Percentiles rank a stretch among this genome's conserved stretches.
These are phyloP conservation scores for Crocuta crocuta DNA, from an alignment of 2,113 vertebrate genomes.

Conservation along the genomic window DNA sequence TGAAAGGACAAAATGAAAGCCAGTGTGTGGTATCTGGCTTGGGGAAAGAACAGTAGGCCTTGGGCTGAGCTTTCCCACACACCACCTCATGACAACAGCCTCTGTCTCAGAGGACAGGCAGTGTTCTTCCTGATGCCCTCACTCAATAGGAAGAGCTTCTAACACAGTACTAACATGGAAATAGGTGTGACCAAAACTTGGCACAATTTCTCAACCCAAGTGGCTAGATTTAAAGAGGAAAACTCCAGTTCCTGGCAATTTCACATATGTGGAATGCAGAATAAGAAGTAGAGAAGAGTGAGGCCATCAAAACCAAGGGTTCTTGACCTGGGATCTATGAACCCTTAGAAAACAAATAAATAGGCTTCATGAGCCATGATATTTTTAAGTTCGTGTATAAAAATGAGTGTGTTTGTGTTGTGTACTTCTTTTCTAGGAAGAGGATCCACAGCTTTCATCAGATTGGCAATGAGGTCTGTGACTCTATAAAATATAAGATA, in stretches of 20 bases:
- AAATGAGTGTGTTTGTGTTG: background rate
- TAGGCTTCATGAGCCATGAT: background rate
- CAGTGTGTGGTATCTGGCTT: background rate
- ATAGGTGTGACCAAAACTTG: background rate
- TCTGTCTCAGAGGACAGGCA: background rate
- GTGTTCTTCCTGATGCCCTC: background rate
- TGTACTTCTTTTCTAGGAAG: background rate
- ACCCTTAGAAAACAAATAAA: background rate
- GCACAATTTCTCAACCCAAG: background rate
- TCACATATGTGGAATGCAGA: background rate
- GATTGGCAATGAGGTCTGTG: background rate
- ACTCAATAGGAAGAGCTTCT: background rate
- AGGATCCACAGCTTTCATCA: background rate
- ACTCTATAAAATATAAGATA: background rate
- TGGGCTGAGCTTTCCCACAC: background rate
- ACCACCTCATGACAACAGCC: background rate
- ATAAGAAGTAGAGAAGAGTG: background rate
- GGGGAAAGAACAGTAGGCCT: background rate
- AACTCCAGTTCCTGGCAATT: background rate
- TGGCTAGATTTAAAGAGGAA: background rate
- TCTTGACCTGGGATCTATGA: background rate
- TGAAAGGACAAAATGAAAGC: constrained; percentile 7
- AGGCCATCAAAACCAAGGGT: background rate
- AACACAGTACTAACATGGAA: background rate
- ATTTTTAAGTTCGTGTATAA: background rate